Percentiles rank a stretch among this genome's conserved stretches.
Conservation (phyloP, 2,113 vertebrate genomes). For the Microcebus jonahi region DNA sequence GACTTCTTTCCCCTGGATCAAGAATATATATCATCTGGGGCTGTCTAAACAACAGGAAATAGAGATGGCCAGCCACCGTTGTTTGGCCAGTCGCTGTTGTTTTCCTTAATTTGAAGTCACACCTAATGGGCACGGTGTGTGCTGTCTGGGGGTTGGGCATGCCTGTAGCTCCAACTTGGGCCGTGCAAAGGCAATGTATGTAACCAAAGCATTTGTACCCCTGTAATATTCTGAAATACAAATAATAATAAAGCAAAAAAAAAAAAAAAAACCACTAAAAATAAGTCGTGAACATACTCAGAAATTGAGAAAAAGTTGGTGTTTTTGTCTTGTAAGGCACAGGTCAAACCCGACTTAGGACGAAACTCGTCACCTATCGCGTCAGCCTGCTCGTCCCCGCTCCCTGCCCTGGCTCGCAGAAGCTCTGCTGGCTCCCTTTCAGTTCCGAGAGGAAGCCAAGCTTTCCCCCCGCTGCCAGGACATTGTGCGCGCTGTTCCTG, state of each 20-base stretch:
- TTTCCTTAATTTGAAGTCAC: not conserved
- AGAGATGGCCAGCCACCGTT: not conserved
- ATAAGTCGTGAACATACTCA: not conserved
- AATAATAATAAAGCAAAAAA: too few relatives aligned
- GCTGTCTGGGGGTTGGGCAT: too few relatives aligned
- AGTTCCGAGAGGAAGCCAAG: not conserved
- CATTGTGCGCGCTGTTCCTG: rapidly evolving
- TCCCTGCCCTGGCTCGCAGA: not conserved
- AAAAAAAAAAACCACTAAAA: too few relatives aligned
- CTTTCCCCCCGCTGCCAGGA: not conserved
- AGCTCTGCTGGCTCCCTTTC: not conserved
- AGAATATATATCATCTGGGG: not conserved
- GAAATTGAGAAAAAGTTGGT: not conserved
- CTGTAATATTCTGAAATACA: too few relatives aligned
- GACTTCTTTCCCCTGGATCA: not conserved
- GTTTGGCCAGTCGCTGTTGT: not conserved
- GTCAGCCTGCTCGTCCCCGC: too few relatives aligned
- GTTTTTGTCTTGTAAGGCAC: not conserved
- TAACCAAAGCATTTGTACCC: too few relatives aligned
- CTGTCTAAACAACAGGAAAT: not conserved
- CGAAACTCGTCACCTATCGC: rapidly evolving
- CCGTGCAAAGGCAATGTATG: too few relatives aligned
- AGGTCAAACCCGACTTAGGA: not conserved
- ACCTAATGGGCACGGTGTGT: too few relatives aligned
- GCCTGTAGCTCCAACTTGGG: too few relatives aligned